These are phyloP conservation scores for Dyspetes luteomarginatus DNA, from an alignment of 2,888 invertebrate species.

Conservation along the genomic window DNA sequence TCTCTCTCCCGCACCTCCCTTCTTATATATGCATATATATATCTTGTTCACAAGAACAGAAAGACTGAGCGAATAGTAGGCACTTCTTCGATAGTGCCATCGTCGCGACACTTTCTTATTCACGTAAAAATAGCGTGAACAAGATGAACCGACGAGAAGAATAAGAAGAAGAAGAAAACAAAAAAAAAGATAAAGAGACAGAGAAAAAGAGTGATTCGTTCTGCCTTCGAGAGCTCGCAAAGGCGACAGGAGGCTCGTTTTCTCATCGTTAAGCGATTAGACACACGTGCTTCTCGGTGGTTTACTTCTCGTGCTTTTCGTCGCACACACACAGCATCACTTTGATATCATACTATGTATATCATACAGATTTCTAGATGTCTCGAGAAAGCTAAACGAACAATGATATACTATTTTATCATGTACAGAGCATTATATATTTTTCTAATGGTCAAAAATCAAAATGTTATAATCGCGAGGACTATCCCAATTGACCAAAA, in stretches of 20 bases:
- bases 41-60: slow-evolving; percentile 30
- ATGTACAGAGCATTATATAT: background rate
- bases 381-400: background rate
- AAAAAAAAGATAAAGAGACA: slow-evolving; percentile 1
- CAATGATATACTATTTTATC: too few species aligned
- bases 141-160: slow-evolving; percentile 42
- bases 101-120: slow-evolving; percentile 57
- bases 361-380: background rate
- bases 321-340: slow-evolving; percentile 23
- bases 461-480: slow-evolving; percentile 43
- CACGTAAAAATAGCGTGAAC: slow-evolving; percentile 59
- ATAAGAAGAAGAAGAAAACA: slow-evolving; percentile 22
- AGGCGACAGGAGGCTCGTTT: slow-evolving; percentile 69
- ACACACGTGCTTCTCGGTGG: slow-evolving; percentile 63
- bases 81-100: slow-evolving; percentile 61
- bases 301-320: slow-evolving; percentile 34
- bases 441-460: slow-evolving; percentile 36
- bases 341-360: slow-evolving; percentile 32
- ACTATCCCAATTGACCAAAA: slow-evolving; percentile 70
- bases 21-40: too few species aligned
- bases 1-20: background rate
- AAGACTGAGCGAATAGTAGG: slow-evolving; percentile 58
- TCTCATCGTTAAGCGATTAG: slow-evolving; percentile 77
- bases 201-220: slow-evolving; percentile 29
- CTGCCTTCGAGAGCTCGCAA: slow-evolving; percentile 13